Base-by-base conservation (phyloP, 2,888 invertebrate genomes). In the Bellardia pandia region DNA sequence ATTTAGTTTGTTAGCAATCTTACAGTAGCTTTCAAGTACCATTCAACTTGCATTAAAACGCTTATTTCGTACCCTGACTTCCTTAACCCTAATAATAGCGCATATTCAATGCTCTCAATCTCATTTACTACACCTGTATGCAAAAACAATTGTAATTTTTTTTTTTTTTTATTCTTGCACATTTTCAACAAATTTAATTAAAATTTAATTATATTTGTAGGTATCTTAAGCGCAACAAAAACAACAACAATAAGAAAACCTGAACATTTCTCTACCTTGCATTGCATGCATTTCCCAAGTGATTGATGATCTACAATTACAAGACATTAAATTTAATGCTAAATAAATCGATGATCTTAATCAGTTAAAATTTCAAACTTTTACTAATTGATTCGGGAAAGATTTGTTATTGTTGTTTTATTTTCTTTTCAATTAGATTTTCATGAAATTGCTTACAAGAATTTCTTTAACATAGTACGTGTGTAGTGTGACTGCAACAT, bases 331-430 rank as follows among this genome's bases (percentile, higher is more conserved):
- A 80, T 77, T 84, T 85, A 80, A 84, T 84, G 77, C 83, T 86
- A 86, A 86, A 74, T 86, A 72, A 86, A 80, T 87, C 86, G 86
- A 87, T 87, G 86, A 87, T 87, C 86, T 87, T 84, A 81, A 81
- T 87, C 84, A 87, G 86, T 87, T 87, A 87, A 72, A 84, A 87
- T 87, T 87, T 87, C 84, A 87, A 87, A 84, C 76, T 74, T 84
- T 84, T 77, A 81, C 74, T 77, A 86, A 84, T 84, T 84, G 79
- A 60, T 71, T 76, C 56, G 13, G 14, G 4, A 4, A 37, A 51
- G 14, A 81, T 68, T 56, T 64, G 16, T 53, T 80, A 40, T 62
- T 58, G 3, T 42, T 42, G 2, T 60, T 58, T 68, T 56, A 1
- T 37, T 2, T 58, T 14, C 7, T 64, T 62, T 9, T 40, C 13